phyloP scores from a whole-genome alignment of 2,113 vertebrate genomes.

The Eleginops maclovinus region DNA sequence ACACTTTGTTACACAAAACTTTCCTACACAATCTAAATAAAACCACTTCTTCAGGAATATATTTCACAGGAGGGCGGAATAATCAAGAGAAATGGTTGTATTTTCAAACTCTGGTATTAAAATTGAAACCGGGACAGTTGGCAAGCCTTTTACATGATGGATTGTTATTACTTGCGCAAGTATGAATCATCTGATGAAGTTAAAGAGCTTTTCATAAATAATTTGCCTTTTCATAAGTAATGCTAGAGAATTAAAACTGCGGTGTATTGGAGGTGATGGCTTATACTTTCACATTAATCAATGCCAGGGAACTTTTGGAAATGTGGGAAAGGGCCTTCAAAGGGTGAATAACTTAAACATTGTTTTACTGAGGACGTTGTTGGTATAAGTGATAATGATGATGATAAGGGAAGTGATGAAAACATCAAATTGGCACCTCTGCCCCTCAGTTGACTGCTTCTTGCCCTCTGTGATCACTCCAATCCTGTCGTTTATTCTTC shows the following conservation, averaged over 20 bases:
- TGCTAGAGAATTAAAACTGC: constrained; percentile 59
- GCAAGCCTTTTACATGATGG: constrained; percentile 73
- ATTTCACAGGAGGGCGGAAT: constrained; percentile 46
- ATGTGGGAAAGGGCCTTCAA: constrained; percentile 19
- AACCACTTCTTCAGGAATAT: constrained; percentile 42
- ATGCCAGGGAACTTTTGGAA: constrained; percentile 33
- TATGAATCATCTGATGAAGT: constrained; percentile 73
- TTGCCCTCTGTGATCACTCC: not conserved
- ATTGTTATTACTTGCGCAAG: constrained; percentile 70
- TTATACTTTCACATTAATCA: constrained; percentile 57
- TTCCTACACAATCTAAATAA: constrained; percentile 42
- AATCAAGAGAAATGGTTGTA: constrained; percentile 70
- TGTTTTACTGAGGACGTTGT: constrained; percentile 15
- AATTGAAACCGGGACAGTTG: constrained; percentile 65
- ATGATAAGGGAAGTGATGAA: constrained; percentile 16
- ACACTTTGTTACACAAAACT: constrained; percentile 38
- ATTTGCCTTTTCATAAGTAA: constrained; percentile 74
- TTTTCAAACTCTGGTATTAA: constrained; percentile 66
- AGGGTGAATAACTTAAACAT: constrained; percentile 30
- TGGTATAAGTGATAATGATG: constrained; percentile 1
- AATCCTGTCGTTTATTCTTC: constrained; percentile 4
- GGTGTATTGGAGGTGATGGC: constrained; percentile 37
- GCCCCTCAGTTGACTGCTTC: not conserved
- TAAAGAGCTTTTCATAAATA: constrained; percentile 80
- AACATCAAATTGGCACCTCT: not conserved